Base-by-base conservation (phyloP, 2,888 invertebrate genomes). In the Ectemnius cavifrons region DNA sequence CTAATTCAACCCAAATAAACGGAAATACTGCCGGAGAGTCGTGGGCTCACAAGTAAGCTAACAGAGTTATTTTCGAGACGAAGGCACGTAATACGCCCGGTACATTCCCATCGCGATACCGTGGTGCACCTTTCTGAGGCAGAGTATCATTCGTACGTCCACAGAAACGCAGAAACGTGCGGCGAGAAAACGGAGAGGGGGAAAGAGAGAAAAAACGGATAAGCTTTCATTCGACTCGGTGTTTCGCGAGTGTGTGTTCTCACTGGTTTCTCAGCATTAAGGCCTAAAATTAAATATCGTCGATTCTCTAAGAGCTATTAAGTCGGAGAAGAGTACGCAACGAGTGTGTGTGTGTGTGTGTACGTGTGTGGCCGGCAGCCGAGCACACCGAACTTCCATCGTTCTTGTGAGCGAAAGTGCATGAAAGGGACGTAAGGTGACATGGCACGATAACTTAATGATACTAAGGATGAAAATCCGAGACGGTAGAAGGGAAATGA, bases 21-120 rank as follows among this genome's bases (percentile, higher is more conserved):
- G 37, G 37, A 49, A 52, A 52, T 27, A 23, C 18, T 20, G n/a
- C 23, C n/a, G 45, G 56, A 28, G 49, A 63, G 37, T 37, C 37
- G 37, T 37, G 37, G 37, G 37, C 8, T 37, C 37, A 4, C 8
- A 11, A 37, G 37, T 37, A 37, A 37, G 37, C 37, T 37, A 37
- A 37, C 37, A 37, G 37, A 37, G 37, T 37, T 37, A 37, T 37
- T 37, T 37, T 11, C 37, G 37, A 37, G 37, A 11, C 37, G 37
- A 37, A 37, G 37, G 37, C 37, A 37, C 37, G 37, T 11, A 11
- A 37, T 37, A 13, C 52, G 65, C 71, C 78, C 84, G 83, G 86
- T 85, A 82, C 85, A 85, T 84, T 82, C 78, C 81, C 83, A 84
- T 77, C 68, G 68, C 67, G 58, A 75, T 73, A 76, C 74, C 63